Conservation (phyloP, 2,888 invertebrate species). For the Bimastos eiseni region DNA sequence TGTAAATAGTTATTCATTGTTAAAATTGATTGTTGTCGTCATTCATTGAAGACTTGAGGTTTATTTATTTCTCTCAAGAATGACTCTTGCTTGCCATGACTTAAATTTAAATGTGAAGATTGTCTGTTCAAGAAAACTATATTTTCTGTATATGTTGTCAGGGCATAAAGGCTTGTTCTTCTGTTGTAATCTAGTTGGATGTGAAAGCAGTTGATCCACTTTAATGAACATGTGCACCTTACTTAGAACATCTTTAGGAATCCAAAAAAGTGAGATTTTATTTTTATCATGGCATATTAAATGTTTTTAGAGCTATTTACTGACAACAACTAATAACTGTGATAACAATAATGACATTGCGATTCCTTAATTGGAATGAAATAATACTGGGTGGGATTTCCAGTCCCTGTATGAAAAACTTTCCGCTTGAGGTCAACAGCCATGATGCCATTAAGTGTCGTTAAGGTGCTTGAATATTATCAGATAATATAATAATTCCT, state of each 20-base stretch:
- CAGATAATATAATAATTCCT: too few relatives aligned
- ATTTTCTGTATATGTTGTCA: slow-evolving; percentile 3
- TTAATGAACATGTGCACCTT: not conserved
- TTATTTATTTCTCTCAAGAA: not conserved
- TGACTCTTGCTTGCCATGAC: slow-evolving; percentile 3
- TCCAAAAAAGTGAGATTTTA: not conserved
- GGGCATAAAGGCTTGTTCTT: not conserved
- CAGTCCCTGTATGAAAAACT: too few relatives aligned
- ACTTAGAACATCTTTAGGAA: not conserved
- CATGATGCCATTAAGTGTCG: too few relatives aligned
- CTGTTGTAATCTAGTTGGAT: not conserved
- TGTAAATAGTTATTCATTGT: not conserved
- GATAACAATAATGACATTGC: too few relatives aligned
- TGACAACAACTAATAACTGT: too few relatives aligned
- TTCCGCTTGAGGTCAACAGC: too few relatives aligned
- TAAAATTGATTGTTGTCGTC: not conserved
- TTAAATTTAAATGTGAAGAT: not conserved
- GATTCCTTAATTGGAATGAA: too few relatives aligned
- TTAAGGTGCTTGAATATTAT: too few relatives aligned
- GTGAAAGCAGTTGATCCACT: not conserved
- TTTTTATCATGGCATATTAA: not conserved
- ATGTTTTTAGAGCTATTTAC: too few relatives aligned
- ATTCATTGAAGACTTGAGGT: not conserved
- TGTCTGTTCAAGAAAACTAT: not conserved
- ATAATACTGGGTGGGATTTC: too few relatives aligned